A percentile compares a stretch with the other conserved stretches of the same genome.
Evolutionary conservation across 2,797 vertebrate species (phyloP).

Genomic region (Bradypus variegatus): DNA sequence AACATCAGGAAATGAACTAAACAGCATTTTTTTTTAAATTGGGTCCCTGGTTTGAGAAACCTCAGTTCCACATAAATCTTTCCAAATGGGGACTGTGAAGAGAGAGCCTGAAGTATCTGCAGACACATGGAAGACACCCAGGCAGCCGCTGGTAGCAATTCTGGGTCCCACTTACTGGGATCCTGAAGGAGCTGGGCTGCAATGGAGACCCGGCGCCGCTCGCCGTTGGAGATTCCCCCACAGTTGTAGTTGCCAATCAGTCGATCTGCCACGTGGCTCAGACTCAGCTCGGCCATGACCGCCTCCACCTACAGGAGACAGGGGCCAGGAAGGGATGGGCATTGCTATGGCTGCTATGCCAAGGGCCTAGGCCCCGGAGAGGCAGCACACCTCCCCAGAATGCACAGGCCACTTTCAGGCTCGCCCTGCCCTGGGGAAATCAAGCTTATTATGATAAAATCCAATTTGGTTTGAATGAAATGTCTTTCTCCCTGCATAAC

Average conservation of each 20-base stretch:
- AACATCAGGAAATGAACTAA: background rate
- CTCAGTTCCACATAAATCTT: background rate
- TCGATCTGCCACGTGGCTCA: conserved; percentile 85
- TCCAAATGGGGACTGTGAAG: background rate
- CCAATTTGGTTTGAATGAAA: background rate
- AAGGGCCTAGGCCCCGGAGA: background rate
- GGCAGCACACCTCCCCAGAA: background rate
- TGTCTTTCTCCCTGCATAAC: background rate
- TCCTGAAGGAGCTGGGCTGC: conserved; percentile 93
- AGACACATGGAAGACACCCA: background rate
- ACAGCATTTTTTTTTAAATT: background rate
- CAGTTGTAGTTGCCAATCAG: conserved; percentile 85
- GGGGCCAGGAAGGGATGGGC: background rate
- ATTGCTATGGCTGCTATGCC: background rate
- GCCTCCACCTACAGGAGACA: conserved; percentile 80
- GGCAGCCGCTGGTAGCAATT: background rate
- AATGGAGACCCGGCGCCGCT: conserved; percentile 91
- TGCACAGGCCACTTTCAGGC: background rate
- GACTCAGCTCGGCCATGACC: conserved; percentile 89
- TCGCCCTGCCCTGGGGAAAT: background rate
- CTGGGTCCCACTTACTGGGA: conserved; percentile 83
- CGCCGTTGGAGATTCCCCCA: conserved; percentile 88
- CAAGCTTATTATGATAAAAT: background rate
- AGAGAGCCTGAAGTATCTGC: background rate
- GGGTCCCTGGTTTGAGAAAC: background rate